Conservation (phyloP, 2,888 invertebrate genomes). For the Beris chalybata region DNA sequence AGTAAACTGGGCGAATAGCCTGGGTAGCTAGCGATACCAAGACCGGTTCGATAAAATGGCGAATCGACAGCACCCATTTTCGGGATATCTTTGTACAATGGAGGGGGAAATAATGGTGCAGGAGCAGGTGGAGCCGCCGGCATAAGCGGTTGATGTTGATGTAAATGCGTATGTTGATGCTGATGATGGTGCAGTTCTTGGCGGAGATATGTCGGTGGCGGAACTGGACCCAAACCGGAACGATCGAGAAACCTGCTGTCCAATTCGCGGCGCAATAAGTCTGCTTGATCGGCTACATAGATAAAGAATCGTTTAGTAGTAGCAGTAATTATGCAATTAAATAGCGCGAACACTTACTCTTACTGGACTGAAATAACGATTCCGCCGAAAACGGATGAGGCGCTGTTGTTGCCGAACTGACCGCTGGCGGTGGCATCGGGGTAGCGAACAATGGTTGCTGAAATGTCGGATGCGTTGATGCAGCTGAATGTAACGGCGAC, state of each 20-base stretch:
- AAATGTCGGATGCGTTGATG: slow-evolving; percentile 57
- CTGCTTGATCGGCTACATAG: slow-evolving; percentile 67
- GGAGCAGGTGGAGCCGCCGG: slow-evolving; percentile 64
- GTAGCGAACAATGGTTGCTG: slow-evolving; percentile 71
- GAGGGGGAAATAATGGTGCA: slow-evolving; percentile 61
- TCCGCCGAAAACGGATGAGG: slow-evolving; percentile 87
- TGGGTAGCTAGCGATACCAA: slow-evolving; percentile 77
- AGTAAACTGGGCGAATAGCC: slow-evolving; percentile 75
- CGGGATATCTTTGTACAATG: slow-evolving; percentile 85
- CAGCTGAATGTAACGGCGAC: slow-evolving; percentile 53
- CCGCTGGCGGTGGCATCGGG: slow-evolving; percentile 60
- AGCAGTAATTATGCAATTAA: background rate
- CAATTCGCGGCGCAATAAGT: slow-evolving; percentile 83
- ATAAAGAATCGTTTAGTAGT: background rate
- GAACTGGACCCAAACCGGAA: slow-evolving; percentile 65
- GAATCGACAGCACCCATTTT: slow-evolving; percentile 79
- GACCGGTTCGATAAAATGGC: slow-evolving; percentile 73
- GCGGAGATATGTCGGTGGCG: slow-evolving; percentile 64
- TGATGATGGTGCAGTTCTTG: slow-evolving; percentile 93
- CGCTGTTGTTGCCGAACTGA: slow-evolving; percentile 59
- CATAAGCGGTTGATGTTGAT: slow-evolving; percentile 77
- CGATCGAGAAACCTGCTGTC: slow-evolving; percentile 89
- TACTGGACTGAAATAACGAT: slow-evolving; percentile 82
- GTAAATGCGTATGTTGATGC: slow-evolving; percentile 89
- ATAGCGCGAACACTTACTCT: slow-evolving; percentile 56